phyloP scores from a whole-genome alignment of 2,888 invertebrate genomes.

The Noctua pronuba region DNA sequence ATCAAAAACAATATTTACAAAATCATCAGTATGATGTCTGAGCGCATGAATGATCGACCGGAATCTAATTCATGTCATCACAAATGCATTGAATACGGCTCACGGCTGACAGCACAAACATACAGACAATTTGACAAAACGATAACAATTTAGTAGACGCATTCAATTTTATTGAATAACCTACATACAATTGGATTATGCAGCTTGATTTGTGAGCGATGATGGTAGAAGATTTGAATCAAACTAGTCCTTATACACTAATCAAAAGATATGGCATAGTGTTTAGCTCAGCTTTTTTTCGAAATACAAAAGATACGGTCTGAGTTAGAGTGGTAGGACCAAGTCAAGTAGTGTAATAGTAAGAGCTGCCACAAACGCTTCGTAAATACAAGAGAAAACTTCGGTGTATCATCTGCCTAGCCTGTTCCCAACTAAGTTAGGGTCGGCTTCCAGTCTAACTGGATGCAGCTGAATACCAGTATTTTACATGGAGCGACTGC shows the following conservation, averaged over 20 bases:
- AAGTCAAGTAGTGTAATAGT: background rate
- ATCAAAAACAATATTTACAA: background rate
- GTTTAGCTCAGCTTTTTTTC: background rate
- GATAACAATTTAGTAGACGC: constrained; percentile 15
- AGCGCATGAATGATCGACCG: background rate
- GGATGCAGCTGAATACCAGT: no score
- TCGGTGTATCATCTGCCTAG: no score
- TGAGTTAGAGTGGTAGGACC: background rate
- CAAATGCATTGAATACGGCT: constrained; percentile 15
- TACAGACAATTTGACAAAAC: constrained; percentile 20
- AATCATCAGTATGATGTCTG: background rate
- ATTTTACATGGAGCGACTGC: no score
- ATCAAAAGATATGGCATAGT: background rate
- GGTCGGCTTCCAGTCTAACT: no score
- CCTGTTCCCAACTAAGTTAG: no score
- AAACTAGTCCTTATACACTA: background rate
- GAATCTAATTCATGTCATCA: constrained; percentile 2
- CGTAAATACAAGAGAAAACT: background rate
- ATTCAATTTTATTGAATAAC: constrained; percentile 4
- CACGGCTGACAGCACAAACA: constrained; percentile 31
- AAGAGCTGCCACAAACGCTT: background rate
- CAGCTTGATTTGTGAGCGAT: background rate
- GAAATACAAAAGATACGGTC: background rate
- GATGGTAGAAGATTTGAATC: background rate
- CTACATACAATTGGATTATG: background rate